Base-by-base conservation (phyloP, 2,113 vertebrate species). In the Ondatra zibethicus region DNA sequence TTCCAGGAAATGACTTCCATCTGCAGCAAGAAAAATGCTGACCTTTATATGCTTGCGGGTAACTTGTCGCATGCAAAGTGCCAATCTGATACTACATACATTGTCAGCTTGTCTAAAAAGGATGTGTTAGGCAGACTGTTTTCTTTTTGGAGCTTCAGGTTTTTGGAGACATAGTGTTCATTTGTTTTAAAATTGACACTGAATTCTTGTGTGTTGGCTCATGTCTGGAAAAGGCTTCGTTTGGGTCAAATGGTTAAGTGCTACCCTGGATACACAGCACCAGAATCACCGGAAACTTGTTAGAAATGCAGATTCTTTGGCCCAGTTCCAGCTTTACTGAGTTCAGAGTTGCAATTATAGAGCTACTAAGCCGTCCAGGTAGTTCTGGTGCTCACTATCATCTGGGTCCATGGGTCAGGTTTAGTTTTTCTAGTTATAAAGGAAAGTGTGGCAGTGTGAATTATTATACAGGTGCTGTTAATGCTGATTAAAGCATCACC, bases 1-100 rank as follows among this genome's bases (percentile, higher is more conserved):
- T 97, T 96, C 96, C 92, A 97, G 97, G 89, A 97, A 97, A 92
- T 97, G 91, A 93, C 93, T 97, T 84, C 81, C 75, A 95, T 97
- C 96, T 96, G 97, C 39, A 91, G 55, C 36, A 39, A 92, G 89
- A 85, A 47, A 39, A 89, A 80, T 86, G 88, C 90, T 98, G 96
- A 97, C 94, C 92, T 89, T 93, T 95, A 47, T 78, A 23, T 92
- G 78, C n/a, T n/a, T 88, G 17, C 81, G 94, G 89, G 76, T 91
- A 76, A 93, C 80, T 97, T 97, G n/a, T 89, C 58, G 68, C 85
- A 95, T 21, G 93, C 81, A 94, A 63, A 52, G 82, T 95, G 85
- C 65, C 88, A 92, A 23, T 76, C 66, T 89, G 75, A 75, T 89
- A 70, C 31, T 94, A 50, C 3, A 19, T 58, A 58, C 61, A 86